Base-by-base conservation (phyloP, 2,888 invertebrate species). In the Tachina lurida region DNA sequence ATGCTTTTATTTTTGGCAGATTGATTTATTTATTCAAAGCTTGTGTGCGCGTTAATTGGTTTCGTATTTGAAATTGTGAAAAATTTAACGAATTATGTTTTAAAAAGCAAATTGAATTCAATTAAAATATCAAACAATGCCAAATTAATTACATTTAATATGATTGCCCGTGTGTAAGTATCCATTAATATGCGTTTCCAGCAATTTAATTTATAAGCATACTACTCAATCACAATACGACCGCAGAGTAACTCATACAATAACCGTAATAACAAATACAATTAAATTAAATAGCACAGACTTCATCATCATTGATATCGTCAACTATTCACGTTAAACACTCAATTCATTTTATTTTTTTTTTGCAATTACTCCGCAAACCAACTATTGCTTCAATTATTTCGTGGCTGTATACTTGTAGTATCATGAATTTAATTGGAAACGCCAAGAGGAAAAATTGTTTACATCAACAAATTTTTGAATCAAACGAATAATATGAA, bases 91-190 rank as follows among this genome's bases (percentile, higher is more conserved):
- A 85, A 70, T 70, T 65, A 45, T 39, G 31, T 74, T 78, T 68
- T n/a, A 63, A 78, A 31, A 78, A 73, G 52, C 81, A 84, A 77
- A 81, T 81, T 81, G 56, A 78, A 85, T 82, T 82, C 77, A 82
- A 85, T 75, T 85, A 75, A 85, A 85, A 82, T 82, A 82, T 85
- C 85, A 85, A 82, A 85, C 82, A 85, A 85, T 85, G 78, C 74
- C 68, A 78, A 82, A 82, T 85, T 85, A 85, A 82, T 85, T 81
- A 85, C 81, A 70, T 68, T 78, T 78, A 85, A 85, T 81, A 60
- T 78, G 70, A 70, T 78, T 78, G 77, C 74, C 17, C 68, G 63
- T 76, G 60, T 41, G 63, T 43, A 19, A 9, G 52, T 65, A 43
- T 45, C 39, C 60, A 73, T 84, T 47, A 81, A 62, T 77, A 77